Evolutionary conservation across 2,888 invertebrate genomes (phyloP).

Genomic region (Lepidonotus clava): DNA sequence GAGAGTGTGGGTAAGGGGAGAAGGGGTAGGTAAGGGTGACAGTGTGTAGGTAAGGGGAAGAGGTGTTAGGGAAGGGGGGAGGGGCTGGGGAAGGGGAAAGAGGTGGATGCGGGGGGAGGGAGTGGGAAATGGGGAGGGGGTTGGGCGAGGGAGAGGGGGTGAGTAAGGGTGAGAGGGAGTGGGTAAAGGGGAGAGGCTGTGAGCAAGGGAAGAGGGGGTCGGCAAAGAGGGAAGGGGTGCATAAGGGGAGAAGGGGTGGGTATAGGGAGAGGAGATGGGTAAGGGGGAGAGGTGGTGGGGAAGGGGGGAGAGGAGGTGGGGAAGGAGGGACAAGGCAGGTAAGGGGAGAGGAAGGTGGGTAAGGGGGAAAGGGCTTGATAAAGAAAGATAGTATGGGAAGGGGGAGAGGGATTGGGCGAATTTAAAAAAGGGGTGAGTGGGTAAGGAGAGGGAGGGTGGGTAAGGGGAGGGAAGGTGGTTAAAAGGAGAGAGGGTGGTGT

Average conservation of each 20-base stretch:
- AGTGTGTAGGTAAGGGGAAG: too few relatives aligned
- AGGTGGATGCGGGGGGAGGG: background rate
- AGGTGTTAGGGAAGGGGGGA: too few relatives aligned
- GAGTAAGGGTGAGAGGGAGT: background rate
- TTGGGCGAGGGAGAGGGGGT: background rate
- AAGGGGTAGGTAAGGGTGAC: too few relatives aligned
- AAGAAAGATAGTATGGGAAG: background rate
- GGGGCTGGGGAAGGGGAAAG: background rate
- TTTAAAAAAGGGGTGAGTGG: too few relatives aligned
- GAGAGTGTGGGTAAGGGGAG: too few relatives aligned
- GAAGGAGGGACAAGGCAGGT: background rate
- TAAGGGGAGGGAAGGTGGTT: too few relatives aligned
- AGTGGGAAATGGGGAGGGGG: background rate
- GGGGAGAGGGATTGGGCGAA: background rate
- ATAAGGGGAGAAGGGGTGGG: background rate
- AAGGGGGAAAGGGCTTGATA: background rate
- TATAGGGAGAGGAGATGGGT: background rate
- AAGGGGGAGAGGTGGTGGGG: background rate
- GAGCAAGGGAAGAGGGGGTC: background rate
- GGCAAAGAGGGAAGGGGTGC: background rate
- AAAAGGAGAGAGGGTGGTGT: too few relatives aligned
- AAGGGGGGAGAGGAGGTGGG: background rate
- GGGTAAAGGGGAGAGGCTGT: too few relatives aligned
- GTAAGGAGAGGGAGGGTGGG: too few relatives aligned
- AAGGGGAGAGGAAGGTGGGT: background rate